Evolutionary conservation across 2,797 vertebrate genomes (phyloP), one percentile per base, ranked within the genome.

Genomic region (Neomorphus geoffroyi): DNA sequence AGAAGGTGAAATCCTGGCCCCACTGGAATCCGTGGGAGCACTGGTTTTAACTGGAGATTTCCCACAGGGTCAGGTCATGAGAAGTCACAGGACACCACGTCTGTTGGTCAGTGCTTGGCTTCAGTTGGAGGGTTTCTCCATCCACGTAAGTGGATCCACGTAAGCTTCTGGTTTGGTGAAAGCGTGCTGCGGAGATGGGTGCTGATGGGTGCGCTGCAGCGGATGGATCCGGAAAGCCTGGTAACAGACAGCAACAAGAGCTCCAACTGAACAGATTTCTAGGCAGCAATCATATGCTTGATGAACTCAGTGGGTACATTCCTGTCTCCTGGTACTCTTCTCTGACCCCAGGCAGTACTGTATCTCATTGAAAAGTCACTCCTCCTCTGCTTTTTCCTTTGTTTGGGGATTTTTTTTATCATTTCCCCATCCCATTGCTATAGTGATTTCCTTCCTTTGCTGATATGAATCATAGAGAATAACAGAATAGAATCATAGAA

Each of bases 21-120:
- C 0, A 0, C 2, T 61, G 27, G 48, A 74, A 33, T 43, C 50
- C 3, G 0, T 21, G 22, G 61, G 32, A 77, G 5, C 1, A 0
- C 60, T 86, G 67, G 16, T 64, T 12, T n/a, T 48, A 30, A 50
- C 30, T 65, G 66, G 64, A 53, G 32, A 51, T 22, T 8, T 27
- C 61, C 37, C 3, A 56, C n/a, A 56, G 18, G 18, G 18, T 56
- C 11, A 11, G 18, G 35, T 39, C 15, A 11, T 13, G 3, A 56
- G 54, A 56, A 32, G 51, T 30, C 13, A 10, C 37, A 30, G 32
- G 54, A 50, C n/a, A 56, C 22, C 65, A 22, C 41, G 26, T 64
- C 61, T n/a, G 11, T 45, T 58, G 35, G 7, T 19, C 12, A 5
- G 23, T 27, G 13, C 18, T 37, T 73, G 66, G 33, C 24, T 70